phyloP scores from a whole-genome alignment of 2,888 invertebrate species.

The Ypsolopha scabrella region DNA sequence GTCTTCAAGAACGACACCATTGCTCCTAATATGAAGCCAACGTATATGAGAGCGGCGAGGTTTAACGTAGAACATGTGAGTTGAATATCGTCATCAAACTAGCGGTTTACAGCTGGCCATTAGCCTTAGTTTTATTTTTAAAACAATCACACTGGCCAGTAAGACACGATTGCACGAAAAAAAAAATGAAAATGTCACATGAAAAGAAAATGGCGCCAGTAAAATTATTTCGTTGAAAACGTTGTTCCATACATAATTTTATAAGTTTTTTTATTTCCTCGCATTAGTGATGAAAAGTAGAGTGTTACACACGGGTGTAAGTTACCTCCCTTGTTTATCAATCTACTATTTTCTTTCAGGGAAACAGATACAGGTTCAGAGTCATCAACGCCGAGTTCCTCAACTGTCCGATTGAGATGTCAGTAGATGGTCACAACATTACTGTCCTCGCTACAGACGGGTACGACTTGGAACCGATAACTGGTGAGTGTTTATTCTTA shows the following conservation, averaged over 20 bases:
- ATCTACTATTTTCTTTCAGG: slow-evolving; percentile 42
- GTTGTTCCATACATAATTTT: too few species aligned
- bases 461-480: slow-evolving; percentile 79
- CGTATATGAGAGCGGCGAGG: slow-evolving; percentile 71
- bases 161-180: too few species aligned
- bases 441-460: slow-evolving; percentile 85
- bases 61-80: slow-evolving; percentile 76
- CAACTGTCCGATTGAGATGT: slow-evolving; percentile 88
- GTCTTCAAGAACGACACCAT: slow-evolving; percentile 37
- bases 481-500: slow-evolving; percentile 61
- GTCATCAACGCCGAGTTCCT: slow-evolving; percentile 88
- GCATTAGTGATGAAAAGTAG: too few species aligned
- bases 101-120: too few species aligned
- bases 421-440: slow-evolving; percentile 85
- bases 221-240: too few species aligned
- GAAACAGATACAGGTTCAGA: slow-evolving; percentile 82
- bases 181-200: too few species aligned
- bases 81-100: neutral
- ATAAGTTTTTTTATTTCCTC: too few species aligned
- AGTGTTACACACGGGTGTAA: too few species aligned
- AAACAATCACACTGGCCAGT: too few species aligned
- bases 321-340: too few species aligned
- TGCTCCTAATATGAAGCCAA: slow-evolving; percentile 24
- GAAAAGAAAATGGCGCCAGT: too few species aligned
- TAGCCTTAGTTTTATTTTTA: too few species aligned